These are phyloP conservation scores for Horisme vitalbata DNA, from an alignment of 2,888 invertebrate genomes.

Conservation along the genomic window DNA sequence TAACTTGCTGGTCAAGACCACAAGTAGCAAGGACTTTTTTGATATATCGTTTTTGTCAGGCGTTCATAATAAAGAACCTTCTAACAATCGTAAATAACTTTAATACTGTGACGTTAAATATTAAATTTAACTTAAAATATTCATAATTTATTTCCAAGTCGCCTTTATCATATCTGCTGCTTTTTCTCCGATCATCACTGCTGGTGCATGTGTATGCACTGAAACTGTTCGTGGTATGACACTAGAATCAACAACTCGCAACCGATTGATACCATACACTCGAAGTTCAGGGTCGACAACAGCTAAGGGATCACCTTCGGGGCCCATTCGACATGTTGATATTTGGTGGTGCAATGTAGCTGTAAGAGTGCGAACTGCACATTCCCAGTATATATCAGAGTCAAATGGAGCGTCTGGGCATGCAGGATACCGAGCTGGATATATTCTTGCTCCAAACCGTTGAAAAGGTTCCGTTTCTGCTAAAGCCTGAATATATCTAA, in stretches of 20 bases:
- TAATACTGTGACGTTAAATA: neutral
- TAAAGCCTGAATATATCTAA: slow-evolving; percentile 76
- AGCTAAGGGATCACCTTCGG: slow-evolving; percentile 79
- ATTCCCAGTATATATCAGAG: slow-evolving; percentile 85
- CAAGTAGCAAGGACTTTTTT: neutral
- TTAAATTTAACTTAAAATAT: neutral
- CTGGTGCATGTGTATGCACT: slow-evolving; percentile 80
- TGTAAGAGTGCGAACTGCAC: slow-evolving; percentile 84
- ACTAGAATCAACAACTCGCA: slow-evolving; percentile 81
- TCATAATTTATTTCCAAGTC: slow-evolving; percentile 53
- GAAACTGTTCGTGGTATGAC: slow-evolving; percentile 80
- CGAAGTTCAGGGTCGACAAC: slow-evolving; percentile 84
- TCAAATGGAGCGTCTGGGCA: slow-evolving; percentile 78
- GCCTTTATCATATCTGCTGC: slow-evolving; percentile 80
- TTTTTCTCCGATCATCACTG: slow-evolving; percentile 83
- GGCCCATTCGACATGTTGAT: slow-evolving; percentile 87
- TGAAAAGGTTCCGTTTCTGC: slow-evolving; percentile 77
- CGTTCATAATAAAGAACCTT: neutral
- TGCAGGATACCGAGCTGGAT: slow-evolving; percentile 82
- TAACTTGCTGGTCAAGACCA: neutral
- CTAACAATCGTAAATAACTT: neutral
- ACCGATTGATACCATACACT: slow-evolving; percentile 71
- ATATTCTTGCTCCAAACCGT: slow-evolving; percentile 75
- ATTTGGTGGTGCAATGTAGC: slow-evolving; percentile 86
- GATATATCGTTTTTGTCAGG: neutral